Evolutionary conservation across 1,140 invertebrate genomes (phyloP).

Genomic region (Neodiprion virginianus): DNA sequence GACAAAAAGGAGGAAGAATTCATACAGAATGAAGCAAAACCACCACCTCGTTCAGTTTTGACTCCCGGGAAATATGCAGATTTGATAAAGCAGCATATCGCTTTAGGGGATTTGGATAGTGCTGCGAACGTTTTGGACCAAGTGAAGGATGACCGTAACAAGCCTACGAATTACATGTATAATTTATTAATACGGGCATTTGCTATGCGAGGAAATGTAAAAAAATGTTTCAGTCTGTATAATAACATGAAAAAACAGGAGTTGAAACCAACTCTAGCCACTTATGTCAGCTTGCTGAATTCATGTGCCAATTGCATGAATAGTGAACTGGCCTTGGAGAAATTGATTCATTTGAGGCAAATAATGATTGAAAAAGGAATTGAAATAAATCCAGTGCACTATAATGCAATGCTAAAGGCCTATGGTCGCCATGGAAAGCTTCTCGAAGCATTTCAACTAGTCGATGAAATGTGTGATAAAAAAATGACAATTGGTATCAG

Average conservation of each 20-base stretch:
- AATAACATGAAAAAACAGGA: constrained; percentile 81
- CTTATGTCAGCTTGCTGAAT: constrained; percentile 87
- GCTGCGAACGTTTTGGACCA: constrained; percentile 82
- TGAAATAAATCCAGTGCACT: constrained; percentile 77
- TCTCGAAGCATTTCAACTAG: constrained; percentile 76
- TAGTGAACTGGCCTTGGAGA: constrained; percentile 65
- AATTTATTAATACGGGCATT: constrained; percentile 82
- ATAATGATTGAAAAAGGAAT: constrained; percentile 74
- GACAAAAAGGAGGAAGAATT: constrained; percentile 50
- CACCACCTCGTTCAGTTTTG: constrained; percentile 47
- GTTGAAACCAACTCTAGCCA: constrained; percentile 70
- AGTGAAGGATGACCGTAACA: constrained; percentile 77
- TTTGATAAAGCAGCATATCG: constrained; percentile 73
- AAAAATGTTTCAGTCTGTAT: constrained; percentile 84
- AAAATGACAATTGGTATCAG: constrained; percentile 69
- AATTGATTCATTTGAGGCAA: constrained; percentile 64
- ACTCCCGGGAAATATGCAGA: constrained; percentile 69
- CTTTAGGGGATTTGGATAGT: constrained; percentile 69
- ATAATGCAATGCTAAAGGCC: constrained; percentile 90
- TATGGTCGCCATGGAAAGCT: constrained; percentile 84
- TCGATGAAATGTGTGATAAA: constrained; percentile 82
- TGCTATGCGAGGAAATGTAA: constrained; percentile 80
- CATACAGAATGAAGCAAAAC: constrained; percentile 34
- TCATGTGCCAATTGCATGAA: constrained; percentile 84
- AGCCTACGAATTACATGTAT: constrained; percentile 80